Base-by-base conservation (phyloP, 1,140 invertebrate species). In the Xylocopa sonorina region DNA sequence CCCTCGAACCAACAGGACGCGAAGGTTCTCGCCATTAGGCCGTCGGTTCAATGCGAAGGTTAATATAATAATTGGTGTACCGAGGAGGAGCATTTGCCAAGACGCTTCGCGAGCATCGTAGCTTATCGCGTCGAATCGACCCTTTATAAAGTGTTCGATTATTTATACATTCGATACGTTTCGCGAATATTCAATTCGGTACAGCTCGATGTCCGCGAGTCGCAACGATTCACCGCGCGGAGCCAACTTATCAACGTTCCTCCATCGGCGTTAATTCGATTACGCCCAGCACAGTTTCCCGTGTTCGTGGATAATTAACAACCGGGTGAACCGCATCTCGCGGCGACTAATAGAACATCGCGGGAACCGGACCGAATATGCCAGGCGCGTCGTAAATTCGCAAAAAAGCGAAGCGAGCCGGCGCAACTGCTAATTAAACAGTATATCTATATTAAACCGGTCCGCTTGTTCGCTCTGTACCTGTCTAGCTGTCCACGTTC, bases 401-500 rank as follows among this genome's bases (percentile, higher is more conserved):
- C 46, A 16, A 34, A 78, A 60, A 62, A 78, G 58, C 58, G 41
- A 63, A 72, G 34, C 48, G 69, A 75, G 18, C 50, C n/a, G 21
- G 62, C 51, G 55, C 64, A 66, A 76, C 78, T 75, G 50, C 62
- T 75, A 80, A 74, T 80, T 80, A 80, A 66, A 72, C 72, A 80
- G 62, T 80, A 75, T 75, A 75, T 80, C 72, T 80, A 80, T 80
- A 80, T 80, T 80, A 75, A 80, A 75, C 78, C 72, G 62, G 68
- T 64, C 62, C 78, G 72, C 68, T 81, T 73, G 43, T 78, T 81
- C 74, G 67, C 78, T 64, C 41, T 75, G 78, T 84, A 80, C 67
- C 82, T 84, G 78, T 81, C 83, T 81, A 72, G 78, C 80, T 71
- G 58, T 84, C 67, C 82, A 55, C 64, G 55, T 63, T 75, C 57